Evolutionary conservation across 2,113 vertebrate genomes (phyloP), one percentile per base, ranked within the genome.

Genomic region (Pomatostomus ruficeps): DNA sequence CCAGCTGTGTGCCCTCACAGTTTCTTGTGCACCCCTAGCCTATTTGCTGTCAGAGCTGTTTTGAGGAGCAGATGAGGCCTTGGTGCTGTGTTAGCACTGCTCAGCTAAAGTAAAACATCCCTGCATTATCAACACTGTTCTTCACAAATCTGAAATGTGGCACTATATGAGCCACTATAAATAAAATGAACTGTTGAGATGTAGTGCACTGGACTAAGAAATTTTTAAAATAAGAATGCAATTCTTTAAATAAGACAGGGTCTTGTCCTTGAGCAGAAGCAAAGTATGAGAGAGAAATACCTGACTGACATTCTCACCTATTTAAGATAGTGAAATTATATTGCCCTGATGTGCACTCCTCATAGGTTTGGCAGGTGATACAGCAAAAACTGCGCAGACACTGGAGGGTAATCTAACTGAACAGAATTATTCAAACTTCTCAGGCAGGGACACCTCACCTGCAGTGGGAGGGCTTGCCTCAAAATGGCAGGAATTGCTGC

Each of bases 11-110:
- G 29, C 15, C 9, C 4, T 71, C 24, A 6, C n/a, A 85, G 0
- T 16, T 71, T 52, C 31, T 62, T 85, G 35, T 54, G 19, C 15
- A 54, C 4, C 9, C 7, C 13, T 7, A 54, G 10, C 12, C n/a
- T 72, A 1, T 14, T 63, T 1, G 0, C 23, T 84, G 29, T 20
- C 3, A 4, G 26, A 26, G 14, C 7, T 4, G 13, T 29, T 29
- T 3, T 70, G 45, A 70, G 22, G 15, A 70, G 36, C 28, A 74
- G 17, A 38, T 3, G 12, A 36, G 45, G 20, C 40, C 25, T 85
- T 63, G 31, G 9, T 19, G 2, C 51, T 68, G 7, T 73, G 20
- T 46, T 38, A 66, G 21, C 23, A 6, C 14, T 85, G 40, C 68
- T 89, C 11, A 65, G 36, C n/a, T 22, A 11, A 74, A 24, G 14